Evolutionary conservation across 37 sponge, comb jelly and placozoan genomes (phyloP).

Genomic region (Agelas oroides): DNA sequence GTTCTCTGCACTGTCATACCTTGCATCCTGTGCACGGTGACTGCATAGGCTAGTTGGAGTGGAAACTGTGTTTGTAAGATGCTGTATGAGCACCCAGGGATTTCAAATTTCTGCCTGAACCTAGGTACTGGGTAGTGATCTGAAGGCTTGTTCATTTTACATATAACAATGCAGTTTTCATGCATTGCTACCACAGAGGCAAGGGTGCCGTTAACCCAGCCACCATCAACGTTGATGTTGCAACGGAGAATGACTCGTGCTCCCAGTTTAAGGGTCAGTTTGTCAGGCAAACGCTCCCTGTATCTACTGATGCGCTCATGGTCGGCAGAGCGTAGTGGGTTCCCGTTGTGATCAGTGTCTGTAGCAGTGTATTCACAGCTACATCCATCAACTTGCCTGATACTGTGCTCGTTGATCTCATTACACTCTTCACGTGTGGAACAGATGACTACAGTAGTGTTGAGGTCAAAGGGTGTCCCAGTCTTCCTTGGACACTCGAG

Average conservation of each 20-base stretch:
- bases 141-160: background rate
- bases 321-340: background rate
- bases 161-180: background rate
- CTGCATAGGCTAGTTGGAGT: constrained; percentile 9
- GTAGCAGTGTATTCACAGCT: background rate
- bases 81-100: background rate
- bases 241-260: background rate
- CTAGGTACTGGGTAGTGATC: background rate
- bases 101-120: background rate
- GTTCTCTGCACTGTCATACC: constrained; percentile 10
- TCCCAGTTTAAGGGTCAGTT: background rate
- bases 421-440: constrained; percentile 3
- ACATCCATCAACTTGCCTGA: background rate
- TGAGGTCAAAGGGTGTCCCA: constrained; percentile 9
- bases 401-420: background rate
- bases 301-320: background rate
- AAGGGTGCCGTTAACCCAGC: constrained; percentile 15
- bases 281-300: background rate
- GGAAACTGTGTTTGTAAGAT: constrained; percentile 19
- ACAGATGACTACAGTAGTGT: constrained; percentile 16
- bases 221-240: background rate
- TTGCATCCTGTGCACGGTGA: constrained; percentile 16
- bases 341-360: constrained; percentile 9
- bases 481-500: background rate
- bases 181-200: background rate